Base-by-base conservation (phyloP, 2,797 vertebrate species). In the Sebastes jordani region DNA sequence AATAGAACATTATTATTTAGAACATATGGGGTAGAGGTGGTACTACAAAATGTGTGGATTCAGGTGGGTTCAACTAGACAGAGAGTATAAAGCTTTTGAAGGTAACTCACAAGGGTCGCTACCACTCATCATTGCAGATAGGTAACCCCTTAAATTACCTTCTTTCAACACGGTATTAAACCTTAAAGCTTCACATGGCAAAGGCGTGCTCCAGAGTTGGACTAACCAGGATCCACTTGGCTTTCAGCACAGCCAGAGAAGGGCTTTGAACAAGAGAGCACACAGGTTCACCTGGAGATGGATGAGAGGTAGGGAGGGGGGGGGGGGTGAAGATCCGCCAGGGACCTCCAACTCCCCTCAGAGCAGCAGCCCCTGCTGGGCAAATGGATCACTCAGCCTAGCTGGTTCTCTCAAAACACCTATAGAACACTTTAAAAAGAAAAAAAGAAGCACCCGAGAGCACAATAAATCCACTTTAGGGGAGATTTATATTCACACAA, bases 341-440 rank as follows among this genome's bases (percentile, higher is more conserved):
- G 87, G 81, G 93, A 89, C 90, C 92, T 87, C 78, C 52, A 92
- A 62, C 86, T 92, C 93, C 92, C 91, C 83, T 87, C 71, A 74
- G 93, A 92, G 92, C 64, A 61, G 81, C 75, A 83, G 81, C 88
- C 80, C 90, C 90, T 85, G 88, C 91, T 76, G 81, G 90, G 91
- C 84, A 88, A 85, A 84, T 72, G 82, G 77, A 87, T 93, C 84
- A 79, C 86, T 90, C 82, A 83, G 75, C 69, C 80, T 78, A 49
- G 46, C 58, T 66, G 71, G 63, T 85, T 87, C 71, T 73, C 85
- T 87, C 54, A 90, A 86, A 93, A 92, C 74, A 87, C 82, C 58
- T 61, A 23, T 27, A 84, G 78, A 76, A 85, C 81, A 84, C 91
- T 94, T 93, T 87, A 86, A 88, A 89, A 91, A 78, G 77, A 82